Evolutionary conservation across 35 echinoderm and acorn worm species (phyloP).

Genomic region (Heliocidaris erythrogramma): DNA sequence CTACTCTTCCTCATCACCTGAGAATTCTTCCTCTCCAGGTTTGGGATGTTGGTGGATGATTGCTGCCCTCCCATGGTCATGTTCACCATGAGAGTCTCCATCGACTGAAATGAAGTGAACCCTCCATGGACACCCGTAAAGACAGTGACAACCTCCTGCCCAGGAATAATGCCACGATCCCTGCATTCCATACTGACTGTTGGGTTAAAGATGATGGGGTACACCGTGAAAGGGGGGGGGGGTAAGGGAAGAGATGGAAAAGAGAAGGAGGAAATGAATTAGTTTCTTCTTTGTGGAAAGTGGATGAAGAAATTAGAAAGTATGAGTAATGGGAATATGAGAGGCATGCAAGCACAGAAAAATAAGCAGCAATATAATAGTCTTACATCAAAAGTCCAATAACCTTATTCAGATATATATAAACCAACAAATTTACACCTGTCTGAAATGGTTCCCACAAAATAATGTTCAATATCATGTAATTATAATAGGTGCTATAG

Average conservation of each 20-base stretch:
- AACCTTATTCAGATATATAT: background rate
- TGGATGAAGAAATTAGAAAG: background rate
- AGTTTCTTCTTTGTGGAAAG: background rate
- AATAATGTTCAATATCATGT: background rate
- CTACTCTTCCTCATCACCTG: background rate
- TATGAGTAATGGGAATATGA: background rate
- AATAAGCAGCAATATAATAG: background rate
- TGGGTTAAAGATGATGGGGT: slow-evolving; percentile 41
- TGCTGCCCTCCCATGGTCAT: slow-evolving; percentile 62
- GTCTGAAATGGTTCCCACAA: background rate
- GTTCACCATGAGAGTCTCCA: slow-evolving; percentile 82
- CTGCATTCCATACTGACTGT: slow-evolving; percentile 75
- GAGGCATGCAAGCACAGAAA: background rate
- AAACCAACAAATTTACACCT: background rate
- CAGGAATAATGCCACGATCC: slow-evolving; percentile 69
- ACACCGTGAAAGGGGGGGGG: slow-evolving; percentile 19
- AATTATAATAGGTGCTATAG: background rate
- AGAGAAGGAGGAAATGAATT: slow-evolving; percentile 32
- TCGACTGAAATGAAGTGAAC: slow-evolving; percentile 62
- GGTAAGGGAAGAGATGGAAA: slow-evolving; percentile 16
- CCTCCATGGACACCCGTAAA: slow-evolving; percentile 14
- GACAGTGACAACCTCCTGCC: slow-evolving; percentile 25
- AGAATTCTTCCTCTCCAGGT: slow-evolving; percentile 3
- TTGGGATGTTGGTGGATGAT: background rate
- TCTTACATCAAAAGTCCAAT: background rate